phyloP scores from a whole-genome alignment of 1,140 invertebrate species.

The Papilio glaucus region DNA sequence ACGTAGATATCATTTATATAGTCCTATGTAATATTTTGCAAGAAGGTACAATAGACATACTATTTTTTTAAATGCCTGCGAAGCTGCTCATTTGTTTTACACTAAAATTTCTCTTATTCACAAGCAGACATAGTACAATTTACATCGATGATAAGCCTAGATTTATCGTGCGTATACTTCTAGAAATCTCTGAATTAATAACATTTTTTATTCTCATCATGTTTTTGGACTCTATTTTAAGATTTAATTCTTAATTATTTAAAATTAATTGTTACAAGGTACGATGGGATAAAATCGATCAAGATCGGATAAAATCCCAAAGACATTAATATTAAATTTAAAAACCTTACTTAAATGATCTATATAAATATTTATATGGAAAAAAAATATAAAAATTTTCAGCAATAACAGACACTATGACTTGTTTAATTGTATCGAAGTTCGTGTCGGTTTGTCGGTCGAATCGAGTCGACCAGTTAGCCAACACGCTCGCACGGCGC shows the following conservation, averaged over 20 bases:
- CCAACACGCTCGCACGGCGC: conserved; percentile 22
- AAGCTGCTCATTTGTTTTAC: neutral
- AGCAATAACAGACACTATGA: neutral
- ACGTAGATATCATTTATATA: no score
- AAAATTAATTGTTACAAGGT: neutral
- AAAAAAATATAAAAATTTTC: neutral
- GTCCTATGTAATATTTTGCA: no score
- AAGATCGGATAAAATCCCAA: neutral
- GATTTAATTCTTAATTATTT: no score
- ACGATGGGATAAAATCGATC: neutral
- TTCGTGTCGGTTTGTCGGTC: conserved; percentile 4
- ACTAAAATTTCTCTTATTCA: neutral
- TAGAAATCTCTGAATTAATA: no score
- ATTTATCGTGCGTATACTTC: no score
- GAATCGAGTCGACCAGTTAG: neutral
- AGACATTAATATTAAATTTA: neutral
- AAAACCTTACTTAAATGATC: neutral
- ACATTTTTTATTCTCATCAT: no score
- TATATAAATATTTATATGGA: neutral
- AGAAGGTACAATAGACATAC: no score
- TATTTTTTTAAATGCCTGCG: neutral
- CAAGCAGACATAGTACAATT: neutral
- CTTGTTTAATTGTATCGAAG: conserved; percentile 22
- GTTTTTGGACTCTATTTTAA: no score
- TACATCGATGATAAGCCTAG: neutral